Evolutionary conservation across 37 sponge, comb jelly and placozoan species (phyloP).

Genomic region (Oscarella lobularis): DNA sequence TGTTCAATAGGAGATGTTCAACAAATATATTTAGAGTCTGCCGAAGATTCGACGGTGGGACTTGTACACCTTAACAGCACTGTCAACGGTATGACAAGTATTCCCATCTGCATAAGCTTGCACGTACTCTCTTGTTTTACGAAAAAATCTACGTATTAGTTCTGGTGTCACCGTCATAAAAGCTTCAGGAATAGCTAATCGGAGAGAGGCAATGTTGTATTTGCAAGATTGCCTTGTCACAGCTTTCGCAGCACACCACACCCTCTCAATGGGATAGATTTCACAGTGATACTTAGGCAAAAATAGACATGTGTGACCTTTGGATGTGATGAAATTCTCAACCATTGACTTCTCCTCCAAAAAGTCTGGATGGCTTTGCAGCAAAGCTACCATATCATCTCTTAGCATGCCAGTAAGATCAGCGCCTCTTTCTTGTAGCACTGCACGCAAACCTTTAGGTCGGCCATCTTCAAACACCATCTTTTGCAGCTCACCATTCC

Average conservation of each 20-base stretch:
- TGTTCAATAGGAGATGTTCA: too few species aligned
- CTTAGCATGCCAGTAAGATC: conserved; percentile 8
- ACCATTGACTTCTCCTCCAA: conserved; percentile 20
- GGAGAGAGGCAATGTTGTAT: conserved; percentile 7
- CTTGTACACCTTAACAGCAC: neutral
- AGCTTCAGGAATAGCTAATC: neutral
- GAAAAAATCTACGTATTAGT: neutral
- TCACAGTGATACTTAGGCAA: conserved; percentile 37
- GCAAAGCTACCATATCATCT: conserved; percentile 16
- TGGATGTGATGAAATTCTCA: conserved; percentile 19
- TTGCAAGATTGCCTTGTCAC: conserved; percentile 16
- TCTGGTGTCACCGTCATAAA: neutral
- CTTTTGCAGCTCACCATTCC: conserved; percentile 13
- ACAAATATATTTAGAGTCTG: too few species aligned
- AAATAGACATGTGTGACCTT: conserved; percentile 12
- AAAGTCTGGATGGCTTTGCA: conserved; percentile 22
- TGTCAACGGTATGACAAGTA: neutral
- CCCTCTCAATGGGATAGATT: conserved; percentile 28
- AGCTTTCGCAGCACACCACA: conserved; percentile 26
- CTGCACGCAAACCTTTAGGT: conserved; percentile 14
- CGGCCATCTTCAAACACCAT: conserved; percentile 16
- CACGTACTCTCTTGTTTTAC: neutral
- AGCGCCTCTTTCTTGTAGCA: conserved; percentile 17
- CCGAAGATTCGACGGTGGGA: neutral
- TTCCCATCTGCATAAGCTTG: neutral